A percentile compares a stretch with the other conserved stretches of the same genome.
These are phyloP conservation scores for Orthonyx spaldingii DNA, from an alignment of 2,113 vertebrate species.

Conservation along the genomic window DNA sequence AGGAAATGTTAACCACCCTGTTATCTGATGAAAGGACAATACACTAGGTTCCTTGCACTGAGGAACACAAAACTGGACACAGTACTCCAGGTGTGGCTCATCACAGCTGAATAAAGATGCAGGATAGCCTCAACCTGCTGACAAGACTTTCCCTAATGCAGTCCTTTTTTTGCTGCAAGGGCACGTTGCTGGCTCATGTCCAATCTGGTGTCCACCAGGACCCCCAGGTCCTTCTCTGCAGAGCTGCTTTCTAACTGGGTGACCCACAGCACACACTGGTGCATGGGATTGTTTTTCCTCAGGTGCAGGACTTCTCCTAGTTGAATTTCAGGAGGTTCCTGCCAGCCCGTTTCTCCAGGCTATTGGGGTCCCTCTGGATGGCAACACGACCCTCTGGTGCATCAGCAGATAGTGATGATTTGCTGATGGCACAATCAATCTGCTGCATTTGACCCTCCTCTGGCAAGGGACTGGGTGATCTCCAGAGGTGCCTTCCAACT, in stretches of 20 bases:
- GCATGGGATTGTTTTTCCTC: background rate
- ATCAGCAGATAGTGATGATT: background rate
- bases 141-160: background rate
- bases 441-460: background rate
- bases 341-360: background rate
- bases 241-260: background rate
- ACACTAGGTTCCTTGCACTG: background rate
- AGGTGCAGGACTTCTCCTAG: background rate
- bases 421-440: background rate
- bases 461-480: background rate
- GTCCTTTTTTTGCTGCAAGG: background rate
- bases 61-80: background rate
- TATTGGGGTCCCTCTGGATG: background rate
- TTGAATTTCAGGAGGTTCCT: background rate
- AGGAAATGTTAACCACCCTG: background rate
- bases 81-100: background rate
- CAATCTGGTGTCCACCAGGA: background rate
- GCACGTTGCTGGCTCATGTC: background rate
- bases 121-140: background rate
- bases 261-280: background rate
- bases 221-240: background rate
- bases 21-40: background rate
- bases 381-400: fast-evolving
- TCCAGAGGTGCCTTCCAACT: background rate
- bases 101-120: background rate